Base-by-base conservation (phyloP, 2,888 invertebrate species). In the Trimorus sp. region DNA sequence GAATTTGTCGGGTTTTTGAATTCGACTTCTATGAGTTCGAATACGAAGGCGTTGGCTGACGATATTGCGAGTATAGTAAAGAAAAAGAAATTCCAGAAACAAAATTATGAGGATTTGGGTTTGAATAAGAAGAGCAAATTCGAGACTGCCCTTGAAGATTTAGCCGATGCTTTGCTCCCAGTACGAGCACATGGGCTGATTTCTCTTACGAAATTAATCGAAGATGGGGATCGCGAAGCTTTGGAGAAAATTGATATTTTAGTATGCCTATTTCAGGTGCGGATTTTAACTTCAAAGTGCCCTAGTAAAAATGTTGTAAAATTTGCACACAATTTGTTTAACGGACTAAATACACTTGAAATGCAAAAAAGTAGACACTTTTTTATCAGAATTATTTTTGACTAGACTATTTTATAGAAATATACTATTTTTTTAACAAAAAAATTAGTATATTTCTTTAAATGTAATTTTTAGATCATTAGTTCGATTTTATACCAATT, bases 181-280 rank as follows among this genome's bases (percentile, higher is more conserved):
- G 94, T 96, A 0, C 93, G 95, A 89, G 97, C 96, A 11, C 97
- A 97, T 92, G 97, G 95, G 7, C 92, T 97, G 48, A 94, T 97
- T 85, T 92, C 94, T 62, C 91, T 98, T 14, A 94, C 94, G 14
- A 95, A 95, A 92, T 92, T 97, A n/a, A 93, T 97, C 63, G 94
- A 95, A 87, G 91, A 91, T 15, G 93, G 93, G 83, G 95, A 97
- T 92, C 85, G 92, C 37, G 94, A 94, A 86, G 93, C 95, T 9
- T 88, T 95, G 80, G 93, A 94, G 1, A 94, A 95, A 85, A 95
- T 95, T 87, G 93, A 94, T 83, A 93, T 94, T 83, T 89, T 97
- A 68, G 93, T 96, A 75, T 94, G 95, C 86, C 92, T 97, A 38
- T 95, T 97, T 87, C 94, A 95, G 92, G 96, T 96, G 40, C 9